Conservation (phyloP, 2,113 vertebrate species). For the Peucedramus taeniatus region DNA sequence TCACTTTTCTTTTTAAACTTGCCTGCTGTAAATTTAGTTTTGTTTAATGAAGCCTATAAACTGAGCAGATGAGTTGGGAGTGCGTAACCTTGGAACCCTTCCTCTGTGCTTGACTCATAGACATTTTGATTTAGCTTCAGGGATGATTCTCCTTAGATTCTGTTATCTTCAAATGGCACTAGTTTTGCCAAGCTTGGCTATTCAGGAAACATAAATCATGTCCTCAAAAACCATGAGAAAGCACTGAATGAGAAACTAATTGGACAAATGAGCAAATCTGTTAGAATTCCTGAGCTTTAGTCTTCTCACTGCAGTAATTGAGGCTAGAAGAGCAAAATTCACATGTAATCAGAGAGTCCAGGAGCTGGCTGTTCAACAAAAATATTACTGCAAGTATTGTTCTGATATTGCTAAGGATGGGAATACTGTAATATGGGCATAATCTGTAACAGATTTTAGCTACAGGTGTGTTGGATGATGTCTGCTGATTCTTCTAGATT, state of each 20-base stretch:
- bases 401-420: neutral
- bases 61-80: neutral
- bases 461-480: neutral
- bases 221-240: neutral
- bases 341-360: neutral
- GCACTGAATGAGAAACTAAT: neutral
- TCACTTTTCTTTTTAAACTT: neutral
- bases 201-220: neutral
- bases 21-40: neutral
- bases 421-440: neutral
- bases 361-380: neutral
- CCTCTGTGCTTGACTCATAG: neutral
- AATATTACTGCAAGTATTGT: neutral
- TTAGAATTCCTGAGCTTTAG: neutral
- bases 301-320: neutral
- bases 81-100: neutral
- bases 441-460: neutral
- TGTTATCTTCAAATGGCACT: neutral
- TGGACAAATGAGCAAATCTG: neutral
- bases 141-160: neutral
- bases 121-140: neutral
- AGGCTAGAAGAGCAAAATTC: neutral
- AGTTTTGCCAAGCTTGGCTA: neutral
- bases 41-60: neutral
- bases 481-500: neutral